Percentiles rank a stretch among this genome's conserved stretches.
These are phyloP conservation scores for Clarias macrocephalus DNA, from an alignment of 2,113 vertebrate genomes.

Conservation along the genomic window DNA sequence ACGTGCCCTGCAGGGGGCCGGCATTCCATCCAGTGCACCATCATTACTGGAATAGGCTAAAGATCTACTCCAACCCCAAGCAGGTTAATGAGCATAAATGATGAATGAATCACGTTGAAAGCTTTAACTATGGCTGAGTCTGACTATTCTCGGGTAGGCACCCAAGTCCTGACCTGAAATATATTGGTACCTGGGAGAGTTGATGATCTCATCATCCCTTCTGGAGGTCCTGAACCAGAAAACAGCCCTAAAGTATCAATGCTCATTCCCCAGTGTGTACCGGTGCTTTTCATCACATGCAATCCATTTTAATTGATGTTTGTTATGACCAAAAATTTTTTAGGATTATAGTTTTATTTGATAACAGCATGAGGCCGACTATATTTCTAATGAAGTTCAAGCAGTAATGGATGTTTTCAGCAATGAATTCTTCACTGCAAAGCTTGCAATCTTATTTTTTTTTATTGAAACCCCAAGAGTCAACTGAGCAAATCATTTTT, in stretches of 20 bases:
- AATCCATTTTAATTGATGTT: background rate
- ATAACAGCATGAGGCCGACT: background rate
- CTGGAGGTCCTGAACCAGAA: background rate
- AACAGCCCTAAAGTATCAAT: background rate
- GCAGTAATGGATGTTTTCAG: background rate
- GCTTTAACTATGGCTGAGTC: background rate
- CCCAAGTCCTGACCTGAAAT: background rate
- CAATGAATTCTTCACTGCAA: background rate
- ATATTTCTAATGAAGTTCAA: background rate
- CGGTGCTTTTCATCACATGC: background rate
- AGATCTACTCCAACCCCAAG: background rate
- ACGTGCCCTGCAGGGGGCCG: too few relatives aligned
- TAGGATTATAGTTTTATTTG: background rate
- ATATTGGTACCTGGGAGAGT: background rate
- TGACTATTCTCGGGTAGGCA: background rate
- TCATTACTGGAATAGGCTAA: background rate
- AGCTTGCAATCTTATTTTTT: background rate
- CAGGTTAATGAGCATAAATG: background rate
- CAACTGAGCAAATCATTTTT: background rate
- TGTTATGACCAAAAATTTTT: too few relatives aligned
- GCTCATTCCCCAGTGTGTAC: background rate
- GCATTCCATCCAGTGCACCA: too few relatives aligned
- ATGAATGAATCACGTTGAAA: too few relatives aligned
- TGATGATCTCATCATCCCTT: too few relatives aligned
- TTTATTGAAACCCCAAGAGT: background rate